Percentiles rank a stretch among this genome's conserved stretches.
These are phyloP conservation scores for Rhabdomys pumilio DNA, from an alignment of 2,797 vertebrate species.

Conservation along the genomic window DNA sequence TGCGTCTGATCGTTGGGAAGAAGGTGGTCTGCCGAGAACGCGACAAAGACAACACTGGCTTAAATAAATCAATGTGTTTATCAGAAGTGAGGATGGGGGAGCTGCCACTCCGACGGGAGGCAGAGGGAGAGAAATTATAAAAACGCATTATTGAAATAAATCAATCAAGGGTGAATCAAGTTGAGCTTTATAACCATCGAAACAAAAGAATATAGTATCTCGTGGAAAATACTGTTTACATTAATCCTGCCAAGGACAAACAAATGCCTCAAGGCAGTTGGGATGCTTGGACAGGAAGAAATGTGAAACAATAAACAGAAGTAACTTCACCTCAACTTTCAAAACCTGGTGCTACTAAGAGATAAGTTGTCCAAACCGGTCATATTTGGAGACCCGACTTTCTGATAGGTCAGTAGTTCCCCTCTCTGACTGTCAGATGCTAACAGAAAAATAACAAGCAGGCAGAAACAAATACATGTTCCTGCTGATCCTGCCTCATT, in stretches of 20 bases:
- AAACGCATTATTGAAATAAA: slow-evolving; percentile 73
- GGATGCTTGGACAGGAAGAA: slow-evolving; percentile 42
- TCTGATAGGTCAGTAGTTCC: not conserved
- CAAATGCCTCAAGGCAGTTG: slow-evolving; percentile 25
- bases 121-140: not conserved
- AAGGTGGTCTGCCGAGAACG: slow-evolving; percentile 68
- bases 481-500: slow-evolving; percentile 45
- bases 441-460: slow-evolving; percentile 28
- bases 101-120: not conserved
- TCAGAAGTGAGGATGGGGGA: slow-evolving; percentile 64
- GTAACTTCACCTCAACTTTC: slow-evolving; percentile 65
- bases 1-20: slow-evolving; percentile 64
- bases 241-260: slow-evolving; percentile 62
- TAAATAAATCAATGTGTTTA: slow-evolving; percentile 85
- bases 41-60: slow-evolving; percentile 73
- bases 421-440: slow-evolving; percentile 19
- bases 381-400: not conserved
- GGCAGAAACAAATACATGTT: not conserved
- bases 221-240: slow-evolving; percentile 65
- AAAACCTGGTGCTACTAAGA: not conserved
- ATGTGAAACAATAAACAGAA: slow-evolving; percentile 45
- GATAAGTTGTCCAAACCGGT: slow-evolving; percentile 47
- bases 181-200: slow-evolving; percentile 55
- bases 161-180: slow-evolving; percentile 57
- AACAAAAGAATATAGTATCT: slow-evolving; percentile 59